These are phyloP conservation scores for Suricata suricatta DNA, from an alignment of 2,113 vertebrate genomes.

Conservation along the genomic window DNA sequence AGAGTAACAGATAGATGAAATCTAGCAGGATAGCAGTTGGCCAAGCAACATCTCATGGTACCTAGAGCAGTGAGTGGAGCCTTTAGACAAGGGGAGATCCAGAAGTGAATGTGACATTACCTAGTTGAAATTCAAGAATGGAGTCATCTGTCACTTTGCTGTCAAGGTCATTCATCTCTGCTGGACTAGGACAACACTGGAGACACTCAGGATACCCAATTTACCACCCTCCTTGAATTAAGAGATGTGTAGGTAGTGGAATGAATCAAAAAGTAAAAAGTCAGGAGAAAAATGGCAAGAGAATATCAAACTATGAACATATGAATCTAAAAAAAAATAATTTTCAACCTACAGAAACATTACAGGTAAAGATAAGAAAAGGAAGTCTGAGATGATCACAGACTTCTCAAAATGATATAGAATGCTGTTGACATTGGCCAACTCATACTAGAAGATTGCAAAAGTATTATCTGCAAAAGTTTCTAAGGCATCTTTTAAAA, in stretches of 20 bases:
- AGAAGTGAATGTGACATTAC: neutral
- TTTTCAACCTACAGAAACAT: neutral
- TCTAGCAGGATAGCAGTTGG: neutral
- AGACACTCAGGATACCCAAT: neutral
- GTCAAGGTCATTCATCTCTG: neutral
- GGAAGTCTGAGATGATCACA: neutral
- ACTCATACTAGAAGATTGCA: neutral
- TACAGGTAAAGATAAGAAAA: neutral
- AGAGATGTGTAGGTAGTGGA: neutral
- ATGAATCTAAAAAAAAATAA: neutral
- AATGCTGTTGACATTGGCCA: neutral
- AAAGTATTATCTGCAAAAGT: neutral
- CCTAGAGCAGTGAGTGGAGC: neutral
- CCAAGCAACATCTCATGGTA: neutral
- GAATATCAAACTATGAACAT: neutral
- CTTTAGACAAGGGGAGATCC: neutral
- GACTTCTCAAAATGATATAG: neutral
- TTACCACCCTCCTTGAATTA: neutral
- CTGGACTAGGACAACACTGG: neutral
- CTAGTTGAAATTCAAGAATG: neutral
- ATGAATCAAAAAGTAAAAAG: neutral
- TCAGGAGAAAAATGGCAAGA: neutral
- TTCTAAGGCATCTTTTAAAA: neutral
- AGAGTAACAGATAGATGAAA: neutral
- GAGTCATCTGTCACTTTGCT: neutral